A percentile compares a stretch with the other conserved stretches of the same genome.
These are phyloP conservation scores for Rachycentron canadum DNA, from an alignment of 2,797 vertebrate genomes.

Conservation along the genomic window DNA sequence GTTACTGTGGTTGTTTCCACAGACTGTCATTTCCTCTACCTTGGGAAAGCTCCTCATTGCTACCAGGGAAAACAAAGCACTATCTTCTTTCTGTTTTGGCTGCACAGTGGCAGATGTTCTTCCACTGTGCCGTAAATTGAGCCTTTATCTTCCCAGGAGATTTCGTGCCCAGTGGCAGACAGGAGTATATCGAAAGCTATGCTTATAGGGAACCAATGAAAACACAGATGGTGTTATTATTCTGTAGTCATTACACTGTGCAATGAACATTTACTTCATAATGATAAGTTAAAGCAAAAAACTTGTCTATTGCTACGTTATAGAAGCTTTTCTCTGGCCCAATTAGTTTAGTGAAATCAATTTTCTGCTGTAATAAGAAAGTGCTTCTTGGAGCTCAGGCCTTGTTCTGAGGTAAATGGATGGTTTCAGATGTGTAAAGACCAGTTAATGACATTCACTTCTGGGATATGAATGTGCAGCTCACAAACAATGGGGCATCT, in stretches of 20 bases:
- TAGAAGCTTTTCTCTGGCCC: neutral
- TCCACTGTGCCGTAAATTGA: neutral
- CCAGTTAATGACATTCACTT: neutral
- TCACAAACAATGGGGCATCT: neutral
- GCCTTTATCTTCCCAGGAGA: neutral
- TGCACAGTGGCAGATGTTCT: neutral
- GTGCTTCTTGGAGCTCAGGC: neutral
- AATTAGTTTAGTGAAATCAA: constrained; percentile 28
- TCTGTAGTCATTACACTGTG: neutral
- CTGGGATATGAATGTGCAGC: neutral
- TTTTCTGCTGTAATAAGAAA: neutral
- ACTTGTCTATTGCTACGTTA: neutral
- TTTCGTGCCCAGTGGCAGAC: no score
- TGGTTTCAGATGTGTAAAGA: constrained; percentile 2
- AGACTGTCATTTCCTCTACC: no score
- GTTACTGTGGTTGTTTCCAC: no score
- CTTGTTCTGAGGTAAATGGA: constrained; percentile 1
- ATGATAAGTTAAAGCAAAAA: neutral
- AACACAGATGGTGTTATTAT: neutral
- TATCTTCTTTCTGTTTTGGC: no score
- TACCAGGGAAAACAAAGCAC: no score
- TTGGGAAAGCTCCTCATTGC: no score
- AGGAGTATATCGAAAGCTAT: neutral
- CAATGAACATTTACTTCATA: no score
- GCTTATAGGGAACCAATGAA: neutral